Evolutionary conservation across 2,888 invertebrate genomes (phyloP).

Genomic region (Ichneumon xanthorius): DNA sequence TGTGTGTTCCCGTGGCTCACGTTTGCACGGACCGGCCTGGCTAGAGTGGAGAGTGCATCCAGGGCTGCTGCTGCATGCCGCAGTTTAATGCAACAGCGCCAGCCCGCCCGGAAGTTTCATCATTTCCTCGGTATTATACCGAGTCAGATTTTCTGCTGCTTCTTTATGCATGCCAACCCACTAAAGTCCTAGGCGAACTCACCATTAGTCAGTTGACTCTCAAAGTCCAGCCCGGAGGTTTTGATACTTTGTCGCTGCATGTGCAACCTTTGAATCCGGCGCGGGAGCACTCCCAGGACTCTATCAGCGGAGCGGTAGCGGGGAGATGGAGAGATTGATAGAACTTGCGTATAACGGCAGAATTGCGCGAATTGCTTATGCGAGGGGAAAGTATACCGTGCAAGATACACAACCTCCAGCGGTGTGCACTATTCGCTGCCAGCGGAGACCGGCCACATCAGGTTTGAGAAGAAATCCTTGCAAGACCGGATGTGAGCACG

Average conservation of each 20-base stretch:
- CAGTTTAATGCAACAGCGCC: slow-evolving; percentile 17
- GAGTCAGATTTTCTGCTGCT: slow-evolving; percentile 15
- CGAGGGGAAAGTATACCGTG: slow-evolving; percentile 52
- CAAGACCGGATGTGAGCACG: slow-evolving; percentile 56
- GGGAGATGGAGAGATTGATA: slow-evolving; percentile 40
- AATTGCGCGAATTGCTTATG: slow-evolving; percentile 34
- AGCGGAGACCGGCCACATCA: slow-evolving; percentile 31
- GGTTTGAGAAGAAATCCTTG: slow-evolving; percentile 45
- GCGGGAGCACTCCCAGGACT: slow-evolving; percentile 4
- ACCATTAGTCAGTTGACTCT: slow-evolving; percentile 6
- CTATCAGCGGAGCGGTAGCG: slow-evolving; percentile 18
- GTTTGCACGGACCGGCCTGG: not conserved
- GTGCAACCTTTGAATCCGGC: slow-evolving; percentile 31
- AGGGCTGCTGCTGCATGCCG: not conserved
- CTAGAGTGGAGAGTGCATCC: not conserved
- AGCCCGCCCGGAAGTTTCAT: slow-evolving; percentile 57
- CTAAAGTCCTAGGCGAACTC: not conserved
- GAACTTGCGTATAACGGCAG: slow-evolving; percentile 34
- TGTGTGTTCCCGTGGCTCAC: slow-evolving; percentile 1
- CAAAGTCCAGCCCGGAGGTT: not conserved
- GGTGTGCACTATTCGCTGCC: not conserved
- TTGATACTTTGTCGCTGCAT: slow-evolving; percentile 5
- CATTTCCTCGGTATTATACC: slow-evolving; percentile 39
- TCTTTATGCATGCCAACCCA: slow-evolving; percentile 23
- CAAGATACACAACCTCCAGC: not conserved